Conservation (phyloP, 2,113 vertebrate species). For the Gymnarchus niloticus region DNA sequence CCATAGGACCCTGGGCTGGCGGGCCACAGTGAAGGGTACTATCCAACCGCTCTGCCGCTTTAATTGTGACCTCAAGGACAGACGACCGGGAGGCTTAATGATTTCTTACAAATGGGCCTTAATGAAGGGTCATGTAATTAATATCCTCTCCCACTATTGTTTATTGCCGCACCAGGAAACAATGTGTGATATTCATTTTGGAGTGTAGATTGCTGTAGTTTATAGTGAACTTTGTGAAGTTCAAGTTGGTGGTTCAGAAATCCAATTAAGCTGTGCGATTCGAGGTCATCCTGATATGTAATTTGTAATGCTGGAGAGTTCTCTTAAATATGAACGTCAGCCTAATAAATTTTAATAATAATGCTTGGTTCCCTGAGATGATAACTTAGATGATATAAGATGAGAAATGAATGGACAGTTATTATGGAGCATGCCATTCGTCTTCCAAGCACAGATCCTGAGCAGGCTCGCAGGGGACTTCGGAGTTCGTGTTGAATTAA, state of each 20-base stretch:
- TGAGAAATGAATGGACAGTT: not conserved
- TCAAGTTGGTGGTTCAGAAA: not conserved
- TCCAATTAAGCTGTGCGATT: not conserved
- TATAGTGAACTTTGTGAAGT: not conserved
- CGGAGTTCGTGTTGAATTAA: not conserved
- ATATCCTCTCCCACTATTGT: not conserved
- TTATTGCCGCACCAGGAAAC: too few species aligned
- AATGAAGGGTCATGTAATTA: not conserved
- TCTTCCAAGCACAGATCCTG: too few species aligned
- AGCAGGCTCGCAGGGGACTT: not conserved
- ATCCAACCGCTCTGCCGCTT: slow-evolving; percentile 5
- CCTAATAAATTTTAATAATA: not conserved
- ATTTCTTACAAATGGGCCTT: not conserved
- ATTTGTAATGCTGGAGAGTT: not conserved
- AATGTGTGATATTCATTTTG: too few species aligned
- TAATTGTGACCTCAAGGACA: not conserved
- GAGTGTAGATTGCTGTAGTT: not conserved
- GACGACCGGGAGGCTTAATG: not conserved
- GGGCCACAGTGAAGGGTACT: not conserved
- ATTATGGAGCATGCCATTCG: not conserved
- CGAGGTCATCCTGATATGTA: not conserved
- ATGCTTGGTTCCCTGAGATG: not conserved
- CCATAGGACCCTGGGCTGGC: not conserved
- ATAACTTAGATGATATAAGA: not conserved
- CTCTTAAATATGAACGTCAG: not conserved